Conservation (phyloP, 1,140 invertebrate species). For the Drosophila subobscura region DNA sequence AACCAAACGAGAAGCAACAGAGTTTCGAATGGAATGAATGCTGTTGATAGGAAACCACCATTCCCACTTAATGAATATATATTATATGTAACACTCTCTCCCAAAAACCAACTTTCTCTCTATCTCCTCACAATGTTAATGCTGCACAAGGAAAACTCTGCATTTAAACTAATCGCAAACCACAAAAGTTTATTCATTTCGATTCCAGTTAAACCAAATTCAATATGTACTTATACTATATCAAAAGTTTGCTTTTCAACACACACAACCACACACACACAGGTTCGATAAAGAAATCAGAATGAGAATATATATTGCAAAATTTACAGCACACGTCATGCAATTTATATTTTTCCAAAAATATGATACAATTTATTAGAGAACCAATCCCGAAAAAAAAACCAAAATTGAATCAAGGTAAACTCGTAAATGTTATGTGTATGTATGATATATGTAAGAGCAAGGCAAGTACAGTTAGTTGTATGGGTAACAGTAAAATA, state of each 20-base stretch:
- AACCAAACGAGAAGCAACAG: constrained; percentile 51
- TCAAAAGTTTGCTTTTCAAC: constrained; percentile 51
- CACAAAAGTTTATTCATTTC: constrained; percentile 68
- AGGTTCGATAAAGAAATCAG: constrained; percentile 16
- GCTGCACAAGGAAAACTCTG: constrained; percentile 81
- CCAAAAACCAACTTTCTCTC: constrained; percentile 60
- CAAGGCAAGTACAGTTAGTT: constrained; percentile 70
- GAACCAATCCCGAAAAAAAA: constrained; percentile 21
- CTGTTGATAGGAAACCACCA: constrained; percentile 65
- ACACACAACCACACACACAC: constrained; percentile 22
- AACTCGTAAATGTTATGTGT: constrained; percentile 58
- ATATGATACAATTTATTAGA: constrained; percentile 48
- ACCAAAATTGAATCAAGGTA: constrained; percentile 22
- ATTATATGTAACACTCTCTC: constrained; percentile 56
- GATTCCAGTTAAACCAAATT: constrained; percentile 52
- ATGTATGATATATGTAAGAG: constrained; percentile 66
- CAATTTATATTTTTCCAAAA: constrained; percentile 38
- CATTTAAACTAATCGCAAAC: constrained; percentile 68
- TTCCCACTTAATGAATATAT: constrained; percentile 57
- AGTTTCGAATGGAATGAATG: constrained; percentile 34
- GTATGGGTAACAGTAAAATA: constrained; percentile 72
- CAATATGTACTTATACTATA: constrained; percentile 29
- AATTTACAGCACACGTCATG: constrained; percentile 34
- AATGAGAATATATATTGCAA: constrained; percentile 28
- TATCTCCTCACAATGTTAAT: constrained; percentile 79